Base-by-base conservation (phyloP, 2,888 invertebrate species). In the Himalopsyche kuldschensis region DNA sequence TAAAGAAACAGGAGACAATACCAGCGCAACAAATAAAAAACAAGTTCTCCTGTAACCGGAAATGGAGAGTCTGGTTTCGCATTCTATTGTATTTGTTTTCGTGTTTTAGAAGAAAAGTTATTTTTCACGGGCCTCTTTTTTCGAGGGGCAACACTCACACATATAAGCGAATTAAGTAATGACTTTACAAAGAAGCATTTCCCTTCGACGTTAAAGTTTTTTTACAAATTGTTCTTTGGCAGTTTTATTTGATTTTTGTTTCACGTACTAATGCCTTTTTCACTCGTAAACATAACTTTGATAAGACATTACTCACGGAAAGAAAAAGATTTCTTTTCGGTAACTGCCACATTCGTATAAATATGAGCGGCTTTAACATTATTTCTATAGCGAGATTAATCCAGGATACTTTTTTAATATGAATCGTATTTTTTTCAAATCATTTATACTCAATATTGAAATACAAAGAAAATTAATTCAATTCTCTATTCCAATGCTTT, bases 11-110 rank as follows among this genome's bases (percentile, higher is more conserved):
- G 41, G 80, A 81, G 78, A 81, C 81, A 81, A 81, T 81, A 77
- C 46, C 55, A 55, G 63, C 41, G 69, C 48, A 76, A 47, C 81
- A 46, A 81, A 81, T 75, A 75, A 81, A 81, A 81, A 75, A 46
- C 76, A 81, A 81, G 46, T 55, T 81, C 75, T 80, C 55, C 81
- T 81, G 80, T 83, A 80, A 80, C 76, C 77, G 75, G 83, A 83
- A 80, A 80, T 75, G 83, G 83, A 80, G 75, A 82, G 83, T 82
- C 82, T 81, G 81, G 69, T 80, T 80, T 41, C 41, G 76, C 69
- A 10, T 76, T 76, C 76, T 41, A 76, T 76, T 76, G 76, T 76
- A 76, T 76, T 76, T 41, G 35, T 41, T 76, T 69, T 69, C 69
- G 30, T 69, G 69, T 69, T 69, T 69, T 69, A 27, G 69, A 69